Evolutionary conservation across 2,888 invertebrate genomes (phyloP).

Genomic region (Temnothorax rugatulus): DNA sequence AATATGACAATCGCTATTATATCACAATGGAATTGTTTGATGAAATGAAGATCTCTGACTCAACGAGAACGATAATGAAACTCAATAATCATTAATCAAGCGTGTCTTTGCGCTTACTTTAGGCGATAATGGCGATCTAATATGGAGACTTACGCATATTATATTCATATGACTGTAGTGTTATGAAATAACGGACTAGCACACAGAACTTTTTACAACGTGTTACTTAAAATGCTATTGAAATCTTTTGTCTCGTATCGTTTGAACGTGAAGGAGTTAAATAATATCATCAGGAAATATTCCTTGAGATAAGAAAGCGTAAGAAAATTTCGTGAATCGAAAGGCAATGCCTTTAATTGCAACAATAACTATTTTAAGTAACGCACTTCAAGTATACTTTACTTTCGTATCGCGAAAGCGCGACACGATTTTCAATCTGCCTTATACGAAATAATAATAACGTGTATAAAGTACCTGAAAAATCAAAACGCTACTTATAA

Average conservation of each 20-base stretch:
- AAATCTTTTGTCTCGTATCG: neutral
- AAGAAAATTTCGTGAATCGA: neutral
- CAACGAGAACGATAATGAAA: conserved; percentile 27
- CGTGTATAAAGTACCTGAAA: conserved; percentile 86
- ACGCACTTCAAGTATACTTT: conserved; percentile 1
- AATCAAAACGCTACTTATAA: conserved; percentile 74
- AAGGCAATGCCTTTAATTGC: neutral
- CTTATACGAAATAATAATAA: conserved; percentile 82
- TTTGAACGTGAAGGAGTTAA: neutral
- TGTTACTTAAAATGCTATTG: conserved; percentile 39
- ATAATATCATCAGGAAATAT: neutral
- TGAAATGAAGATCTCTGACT: conserved; percentile 36
- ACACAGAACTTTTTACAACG: conserved; percentile 3
- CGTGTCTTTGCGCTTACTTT: conserved; percentile 35
- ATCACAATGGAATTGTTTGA: conserved; percentile 24
- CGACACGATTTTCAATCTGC: conserved; percentile 72
- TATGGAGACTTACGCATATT: conserved; percentile 29
- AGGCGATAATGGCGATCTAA: conserved; percentile 22
- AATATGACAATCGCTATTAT: conserved; percentile 21
- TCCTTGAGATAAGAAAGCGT: neutral
- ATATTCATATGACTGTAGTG: conserved; percentile 15
- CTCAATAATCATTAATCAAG: conserved; percentile 26
- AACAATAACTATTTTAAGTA: conserved; percentile 33
- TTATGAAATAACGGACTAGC: conserved; percentile 14
- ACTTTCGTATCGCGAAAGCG: conserved; percentile 47